Conservation (phyloP, 1,140 invertebrate genomes). For the Diuraphis noxia region DNA sequence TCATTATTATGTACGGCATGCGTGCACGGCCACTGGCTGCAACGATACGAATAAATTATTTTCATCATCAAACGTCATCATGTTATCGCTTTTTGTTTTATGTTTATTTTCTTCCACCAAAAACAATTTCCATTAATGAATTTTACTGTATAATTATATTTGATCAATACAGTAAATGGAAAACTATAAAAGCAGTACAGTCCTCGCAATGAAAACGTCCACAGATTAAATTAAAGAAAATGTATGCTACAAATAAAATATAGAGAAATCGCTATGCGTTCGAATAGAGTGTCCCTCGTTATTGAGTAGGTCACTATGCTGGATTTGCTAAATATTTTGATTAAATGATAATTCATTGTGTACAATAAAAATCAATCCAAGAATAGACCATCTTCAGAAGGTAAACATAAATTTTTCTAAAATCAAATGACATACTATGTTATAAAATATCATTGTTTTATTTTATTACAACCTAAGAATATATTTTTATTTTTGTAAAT, state of each 20-base stretch:
- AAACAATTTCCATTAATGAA: neutral
- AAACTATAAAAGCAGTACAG: neutral
- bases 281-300: neutral
- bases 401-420: neutral
- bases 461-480: too few species aligned
- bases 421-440: neutral
- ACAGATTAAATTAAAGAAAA: neutral
- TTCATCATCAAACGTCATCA: neutral
- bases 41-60: too few species aligned
- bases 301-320: neutral
- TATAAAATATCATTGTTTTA: too few species aligned
- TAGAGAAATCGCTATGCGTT: neutral
- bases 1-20: neutral
- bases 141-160: neutral
- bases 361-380: neutral
- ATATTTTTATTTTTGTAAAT: neutral
- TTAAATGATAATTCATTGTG: neutral
- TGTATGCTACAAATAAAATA: neutral
- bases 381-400: neutral
- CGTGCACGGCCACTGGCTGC: neutral
- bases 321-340: neutral
- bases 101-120: neutral
- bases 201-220: neutral
- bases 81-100: neutral
- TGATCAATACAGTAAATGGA: neutral